Conservation (phyloP, 2,888 invertebrate species). For the Lochmaea crataegi region DNA sequence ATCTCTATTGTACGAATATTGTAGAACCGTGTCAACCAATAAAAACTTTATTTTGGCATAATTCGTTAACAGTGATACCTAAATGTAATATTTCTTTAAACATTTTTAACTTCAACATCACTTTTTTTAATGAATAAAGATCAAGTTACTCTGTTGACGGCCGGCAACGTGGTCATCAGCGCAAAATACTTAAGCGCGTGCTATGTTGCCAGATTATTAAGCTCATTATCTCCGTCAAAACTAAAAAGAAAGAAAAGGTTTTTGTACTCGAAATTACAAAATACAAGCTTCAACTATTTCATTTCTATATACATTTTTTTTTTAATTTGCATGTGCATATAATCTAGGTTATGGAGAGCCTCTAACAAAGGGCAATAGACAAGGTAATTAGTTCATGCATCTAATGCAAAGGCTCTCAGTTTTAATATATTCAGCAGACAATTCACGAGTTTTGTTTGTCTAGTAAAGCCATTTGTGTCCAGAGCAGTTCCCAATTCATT, state of each 20-base stretch:
- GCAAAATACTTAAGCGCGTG: not conserved
- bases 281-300: not conserved
- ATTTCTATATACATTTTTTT: too few relatives aligned
- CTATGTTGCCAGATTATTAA: not conserved
- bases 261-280: not conserved
- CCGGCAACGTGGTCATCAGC: not conserved
- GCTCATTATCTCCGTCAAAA: not conserved
- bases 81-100: too few relatives aligned
- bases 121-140: not conserved
- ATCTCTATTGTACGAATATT: too few relatives aligned
- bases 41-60: too few relatives aligned
- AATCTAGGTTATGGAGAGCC: too few relatives aligned
- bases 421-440: not conserved
- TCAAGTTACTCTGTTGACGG: constrained; percentile 1
- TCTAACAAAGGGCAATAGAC: too few relatives aligned
- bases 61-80: too few relatives aligned
- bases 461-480: not conserved
- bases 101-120: not conserved
- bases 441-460: not conserved
- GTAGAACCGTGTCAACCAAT: too few relatives aligned
- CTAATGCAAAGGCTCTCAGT: not conserved
- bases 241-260: not conserved
- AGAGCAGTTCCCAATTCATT: not conserved
- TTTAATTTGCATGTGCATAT: too few relatives aligned
- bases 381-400: not conserved